Percentiles rank a stretch among this genome's conserved stretches.
These are phyloP conservation scores for Drosophila kikkawai DNA, from an alignment of 1,140 invertebrate species.

Conservation along the genomic window DNA sequence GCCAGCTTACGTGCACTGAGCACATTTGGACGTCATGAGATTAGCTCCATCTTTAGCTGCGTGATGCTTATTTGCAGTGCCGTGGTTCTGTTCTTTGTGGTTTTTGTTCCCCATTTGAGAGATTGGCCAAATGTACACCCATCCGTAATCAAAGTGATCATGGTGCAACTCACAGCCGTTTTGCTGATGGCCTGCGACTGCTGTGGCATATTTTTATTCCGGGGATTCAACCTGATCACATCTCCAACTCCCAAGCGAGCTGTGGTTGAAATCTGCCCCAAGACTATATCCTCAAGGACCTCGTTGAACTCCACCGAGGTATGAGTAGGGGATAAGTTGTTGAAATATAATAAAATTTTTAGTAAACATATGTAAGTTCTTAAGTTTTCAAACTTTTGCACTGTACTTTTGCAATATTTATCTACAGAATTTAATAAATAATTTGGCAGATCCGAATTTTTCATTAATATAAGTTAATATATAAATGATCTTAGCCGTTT, in stretches of 20 bases:
- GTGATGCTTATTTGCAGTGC: conserved; percentile 93
- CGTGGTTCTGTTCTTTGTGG: conserved; percentile 89
- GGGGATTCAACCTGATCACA: background rate
- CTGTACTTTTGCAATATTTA: background rate
- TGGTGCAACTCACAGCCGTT: conserved; percentile 85
- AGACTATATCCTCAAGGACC: too few species aligned
- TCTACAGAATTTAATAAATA: background rate
- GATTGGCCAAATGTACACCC: conserved; percentile 97
- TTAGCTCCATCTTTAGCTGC: conserved; percentile 87
- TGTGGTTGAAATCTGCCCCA: background rate
- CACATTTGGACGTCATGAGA: conserved; percentile 37
- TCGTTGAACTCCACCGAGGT: background rate
- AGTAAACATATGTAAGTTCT: background rate
- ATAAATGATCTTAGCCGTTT: too few species aligned
- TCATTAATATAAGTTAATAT: too few species aligned
- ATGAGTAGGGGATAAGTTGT: background rate
- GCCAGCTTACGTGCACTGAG: conserved; percentile 50
- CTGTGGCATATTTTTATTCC: conserved; percentile 5
- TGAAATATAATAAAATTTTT: conserved; percentile 3
- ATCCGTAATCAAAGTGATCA: conserved; percentile 88
- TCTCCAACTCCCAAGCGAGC: background rate
- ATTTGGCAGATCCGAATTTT: background rate
- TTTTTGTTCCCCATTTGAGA: conserved; percentile 92
- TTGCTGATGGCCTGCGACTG: conserved; percentile 49
- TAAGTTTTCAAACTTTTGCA: conserved; percentile 1